phyloP scores from a whole-genome alignment of 2,113 vertebrate species.

The Seriola rivoliana region DNA sequence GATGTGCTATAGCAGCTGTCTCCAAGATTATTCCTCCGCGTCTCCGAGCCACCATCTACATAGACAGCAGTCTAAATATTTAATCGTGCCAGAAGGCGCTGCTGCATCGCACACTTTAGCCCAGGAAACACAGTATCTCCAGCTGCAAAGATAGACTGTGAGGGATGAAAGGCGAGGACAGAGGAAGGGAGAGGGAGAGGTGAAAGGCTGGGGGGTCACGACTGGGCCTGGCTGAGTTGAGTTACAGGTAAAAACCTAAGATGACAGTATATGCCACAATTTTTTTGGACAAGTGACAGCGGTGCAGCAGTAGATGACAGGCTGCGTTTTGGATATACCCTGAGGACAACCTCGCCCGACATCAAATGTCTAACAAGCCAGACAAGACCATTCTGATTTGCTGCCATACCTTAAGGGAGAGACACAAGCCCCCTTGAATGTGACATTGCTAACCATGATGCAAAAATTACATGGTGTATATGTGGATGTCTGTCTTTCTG shows the following conservation, averaged over 20 bases:
- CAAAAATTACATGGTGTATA: slow-evolving; percentile 73
- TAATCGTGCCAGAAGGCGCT: slow-evolving; percentile 74
- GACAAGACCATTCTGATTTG: slow-evolving; percentile 66
- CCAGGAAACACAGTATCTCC: slow-evolving; percentile 44
- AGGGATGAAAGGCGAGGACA: slow-evolving; percentile 41
- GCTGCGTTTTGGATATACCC: slow-evolving; percentile 68
- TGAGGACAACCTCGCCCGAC: slow-evolving; percentile 63
- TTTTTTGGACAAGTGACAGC: slow-evolving; percentile 71
- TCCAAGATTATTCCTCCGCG: slow-evolving; percentile 70
- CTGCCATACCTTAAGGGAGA: slow-evolving; percentile 62
- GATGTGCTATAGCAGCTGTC: slow-evolving; percentile 80
- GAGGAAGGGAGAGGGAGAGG: slow-evolving; percentile 5
- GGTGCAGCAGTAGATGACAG: slow-evolving; percentile 63
- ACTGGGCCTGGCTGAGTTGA: slow-evolving; percentile 44
- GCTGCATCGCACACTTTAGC: slow-evolving; percentile 58
- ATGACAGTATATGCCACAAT: slow-evolving; percentile 66
- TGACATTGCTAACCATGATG: slow-evolving; percentile 79
- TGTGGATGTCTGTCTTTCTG: slow-evolving; percentile 48
- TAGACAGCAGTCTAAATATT: slow-evolving; percentile 76
- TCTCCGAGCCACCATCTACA: slow-evolving; percentile 65
- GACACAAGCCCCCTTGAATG: slow-evolving; percentile 50
- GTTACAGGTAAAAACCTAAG: slow-evolving; percentile 61
- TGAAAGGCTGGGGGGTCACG: slow-evolving; percentile 49
- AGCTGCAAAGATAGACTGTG: slow-evolving; percentile 4
- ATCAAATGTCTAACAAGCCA: slow-evolving; percentile 77